These are phyloP conservation scores for Cartodere bifasciata DNA, from an alignment of 2,888 invertebrate genomes.

Conservation along the genomic window DNA sequence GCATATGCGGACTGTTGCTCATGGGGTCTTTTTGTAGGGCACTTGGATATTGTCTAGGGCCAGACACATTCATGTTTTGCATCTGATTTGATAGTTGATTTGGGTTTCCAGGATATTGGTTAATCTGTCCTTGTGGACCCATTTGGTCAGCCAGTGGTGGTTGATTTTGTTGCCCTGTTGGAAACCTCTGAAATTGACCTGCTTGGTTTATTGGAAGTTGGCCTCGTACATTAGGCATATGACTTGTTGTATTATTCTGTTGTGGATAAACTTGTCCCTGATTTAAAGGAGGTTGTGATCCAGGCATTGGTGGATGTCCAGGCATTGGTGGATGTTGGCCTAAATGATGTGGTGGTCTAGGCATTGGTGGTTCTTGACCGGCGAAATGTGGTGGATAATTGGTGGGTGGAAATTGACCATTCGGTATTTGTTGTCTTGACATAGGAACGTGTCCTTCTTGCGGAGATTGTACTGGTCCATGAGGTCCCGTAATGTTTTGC, in stretches of 20 bases:
- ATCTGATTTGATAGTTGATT: conserved; percentile 32
- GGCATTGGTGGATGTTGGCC: background rate
- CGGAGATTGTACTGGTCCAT: no score
- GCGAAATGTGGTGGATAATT: no score
- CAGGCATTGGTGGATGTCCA: conserved; percentile 3
- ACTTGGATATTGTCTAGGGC: conserved; percentile 25
- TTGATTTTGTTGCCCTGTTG: conserved; percentile 5
- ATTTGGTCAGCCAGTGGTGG: conserved; percentile 10
- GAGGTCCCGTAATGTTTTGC: background rate
- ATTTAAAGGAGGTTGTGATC: no score
- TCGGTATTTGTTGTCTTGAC: no score
- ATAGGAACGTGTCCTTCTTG: no score
- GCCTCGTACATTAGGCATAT: conserved; percentile 8
- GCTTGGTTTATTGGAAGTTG: background rate
- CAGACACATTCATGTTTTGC: conserved; percentile 33
- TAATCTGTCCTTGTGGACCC: background rate
- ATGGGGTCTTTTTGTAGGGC: no score
- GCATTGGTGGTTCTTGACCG: conserved; percentile 2
- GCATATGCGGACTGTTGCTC: conserved; percentile 38
- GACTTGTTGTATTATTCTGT: no score
- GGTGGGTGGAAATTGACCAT: no score
- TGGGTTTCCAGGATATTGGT: conserved; percentile 8
- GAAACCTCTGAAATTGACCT: conserved; percentile 9
- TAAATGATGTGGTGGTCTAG: background rate
- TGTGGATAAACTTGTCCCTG: conserved; percentile 1